Conservation (phyloP, 2,113 vertebrate genomes). For the Ginglymostoma cirratum region DNA sequence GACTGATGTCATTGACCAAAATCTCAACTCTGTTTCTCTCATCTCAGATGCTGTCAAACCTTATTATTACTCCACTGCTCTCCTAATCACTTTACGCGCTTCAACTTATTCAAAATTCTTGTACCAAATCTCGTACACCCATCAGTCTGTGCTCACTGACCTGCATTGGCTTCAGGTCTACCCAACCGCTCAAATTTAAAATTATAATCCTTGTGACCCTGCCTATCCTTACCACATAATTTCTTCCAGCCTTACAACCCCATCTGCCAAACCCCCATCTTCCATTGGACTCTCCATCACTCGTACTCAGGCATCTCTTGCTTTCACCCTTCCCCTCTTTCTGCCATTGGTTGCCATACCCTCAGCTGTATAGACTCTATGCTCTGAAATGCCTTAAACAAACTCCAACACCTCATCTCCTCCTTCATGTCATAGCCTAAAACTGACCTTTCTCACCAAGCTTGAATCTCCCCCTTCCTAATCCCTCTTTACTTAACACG, state of each 20-base stretch:
- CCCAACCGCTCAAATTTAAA: neutral
- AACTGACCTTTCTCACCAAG: neutral
- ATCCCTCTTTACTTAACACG: neutral
- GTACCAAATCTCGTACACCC: too few species aligned
- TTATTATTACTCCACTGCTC: too few species aligned
- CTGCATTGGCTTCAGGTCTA: too few species aligned
- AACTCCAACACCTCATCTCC: neutral
- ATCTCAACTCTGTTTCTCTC: too few species aligned
- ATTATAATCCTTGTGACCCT: neutral
- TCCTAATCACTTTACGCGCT: too few species aligned
- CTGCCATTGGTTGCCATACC: neutral
- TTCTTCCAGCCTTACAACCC: neutral
- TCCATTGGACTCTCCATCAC: neutral
- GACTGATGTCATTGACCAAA: too few species aligned
- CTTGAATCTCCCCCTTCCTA: neutral
- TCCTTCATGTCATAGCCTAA: neutral
- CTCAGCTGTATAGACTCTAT: neutral
- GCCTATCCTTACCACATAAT: neutral
- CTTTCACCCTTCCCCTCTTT: neutral
- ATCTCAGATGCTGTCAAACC: too few species aligned
- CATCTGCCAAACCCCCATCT: too few species aligned
- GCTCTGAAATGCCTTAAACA: neutral
- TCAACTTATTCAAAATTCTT: too few species aligned
- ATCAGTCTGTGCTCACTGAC: too few species aligned
- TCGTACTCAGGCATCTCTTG: neutral